A percentile compares a stretch with the other conserved stretches of the same genome.
These are phyloP conservation scores for Lagorchestes hirsutus DNA, from an alignment of 2,797 vertebrate genomes.

Conservation along the genomic window DNA sequence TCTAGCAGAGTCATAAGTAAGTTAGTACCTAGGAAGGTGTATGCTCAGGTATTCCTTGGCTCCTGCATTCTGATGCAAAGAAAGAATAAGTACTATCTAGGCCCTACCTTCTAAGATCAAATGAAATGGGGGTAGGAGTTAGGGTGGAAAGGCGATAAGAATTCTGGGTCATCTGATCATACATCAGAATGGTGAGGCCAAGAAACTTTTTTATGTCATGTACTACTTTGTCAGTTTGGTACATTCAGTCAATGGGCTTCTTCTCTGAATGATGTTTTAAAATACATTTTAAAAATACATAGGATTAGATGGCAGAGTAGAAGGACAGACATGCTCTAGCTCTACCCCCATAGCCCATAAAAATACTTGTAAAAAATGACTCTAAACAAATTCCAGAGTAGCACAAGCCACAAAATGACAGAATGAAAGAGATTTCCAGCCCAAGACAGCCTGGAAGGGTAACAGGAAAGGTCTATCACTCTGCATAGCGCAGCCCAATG, in stretches of 20 bases:
- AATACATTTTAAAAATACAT: neutral
- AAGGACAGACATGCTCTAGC: too few species aligned
- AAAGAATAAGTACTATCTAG: neutral
- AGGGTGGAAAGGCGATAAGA: neutral
- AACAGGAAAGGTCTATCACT: too few species aligned
- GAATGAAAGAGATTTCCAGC: too few species aligned
- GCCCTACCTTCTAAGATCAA: neutral
- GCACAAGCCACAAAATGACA: too few species aligned
- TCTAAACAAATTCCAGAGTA: too few species aligned
- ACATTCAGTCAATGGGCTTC: neutral
- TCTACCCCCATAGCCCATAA: too few species aligned
- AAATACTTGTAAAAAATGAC: too few species aligned
- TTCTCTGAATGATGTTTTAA: neutral
- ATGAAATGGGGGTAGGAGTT: neutral
- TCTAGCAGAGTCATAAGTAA: neutral
- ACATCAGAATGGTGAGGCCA: too few species aligned
- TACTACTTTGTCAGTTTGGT: neutral
- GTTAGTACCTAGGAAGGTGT: neutral
- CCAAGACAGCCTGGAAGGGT: too few species aligned
- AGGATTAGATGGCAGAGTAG: neutral
- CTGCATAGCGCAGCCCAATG: too few species aligned
- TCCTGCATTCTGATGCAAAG: neutral
- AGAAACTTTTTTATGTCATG: too few species aligned
- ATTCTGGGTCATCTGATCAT: too few species aligned
- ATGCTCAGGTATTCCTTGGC: neutral